These are phyloP conservation scores for Petrocephalus schoutedeni DNA, from an alignment of 2,797 vertebrate genomes.

Conservation along the genomic window DNA sequence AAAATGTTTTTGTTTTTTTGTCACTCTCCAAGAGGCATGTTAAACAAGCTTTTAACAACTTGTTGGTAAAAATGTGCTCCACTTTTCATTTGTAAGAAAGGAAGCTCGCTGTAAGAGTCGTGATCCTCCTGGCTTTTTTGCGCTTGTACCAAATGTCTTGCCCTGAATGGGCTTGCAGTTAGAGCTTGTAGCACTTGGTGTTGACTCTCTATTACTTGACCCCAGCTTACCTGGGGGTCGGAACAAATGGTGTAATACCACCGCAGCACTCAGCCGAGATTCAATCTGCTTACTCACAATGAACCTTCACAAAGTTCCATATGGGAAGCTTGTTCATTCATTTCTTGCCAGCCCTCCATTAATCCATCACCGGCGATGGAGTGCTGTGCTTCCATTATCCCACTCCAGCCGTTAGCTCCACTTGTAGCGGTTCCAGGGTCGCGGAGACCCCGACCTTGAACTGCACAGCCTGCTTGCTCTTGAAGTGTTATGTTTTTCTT, in stretches of 20 bases:
- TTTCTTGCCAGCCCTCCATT: not conserved
- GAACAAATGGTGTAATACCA: not conserved
- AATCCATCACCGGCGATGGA: not conserved
- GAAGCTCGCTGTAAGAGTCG: not conserved
- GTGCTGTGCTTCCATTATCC: not conserved
- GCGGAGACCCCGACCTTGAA: not conserved
- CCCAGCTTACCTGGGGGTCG: not conserved
- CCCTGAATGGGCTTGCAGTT: not conserved
- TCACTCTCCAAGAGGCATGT: not conserved
- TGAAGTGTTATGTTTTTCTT: not conserved
- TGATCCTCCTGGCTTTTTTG: not conserved
- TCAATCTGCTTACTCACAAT: constrained; percentile 1
- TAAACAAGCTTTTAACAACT: constrained; percentile 5
- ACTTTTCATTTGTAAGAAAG: not conserved
- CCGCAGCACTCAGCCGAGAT: not conserved
- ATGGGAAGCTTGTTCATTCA: not conserved
- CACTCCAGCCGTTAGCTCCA: not conserved
- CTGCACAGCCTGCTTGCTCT: not conserved
- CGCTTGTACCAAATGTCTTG: not conserved
- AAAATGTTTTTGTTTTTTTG: not conserved
- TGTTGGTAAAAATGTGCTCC: not conserved
- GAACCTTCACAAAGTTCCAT: not conserved
- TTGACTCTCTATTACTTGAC: not conserved
- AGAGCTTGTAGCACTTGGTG: not conserved
- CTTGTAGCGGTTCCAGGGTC: not conserved